These are phyloP conservation scores for Acromyrmex echinatior DNA, from an alignment of 1,140 invertebrate species.

Conservation along the genomic window DNA sequence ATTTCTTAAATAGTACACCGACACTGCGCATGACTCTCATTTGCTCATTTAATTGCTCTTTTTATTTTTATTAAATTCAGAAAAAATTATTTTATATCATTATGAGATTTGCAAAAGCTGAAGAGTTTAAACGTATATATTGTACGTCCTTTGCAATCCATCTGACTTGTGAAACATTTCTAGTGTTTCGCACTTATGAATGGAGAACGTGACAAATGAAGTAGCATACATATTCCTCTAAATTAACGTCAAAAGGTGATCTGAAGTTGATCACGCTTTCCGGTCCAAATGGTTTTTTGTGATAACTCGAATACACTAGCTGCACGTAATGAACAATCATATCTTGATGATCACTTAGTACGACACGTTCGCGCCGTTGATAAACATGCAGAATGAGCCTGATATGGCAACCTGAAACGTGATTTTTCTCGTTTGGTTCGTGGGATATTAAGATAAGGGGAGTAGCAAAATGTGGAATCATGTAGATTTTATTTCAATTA, in stretches of 20 bases:
- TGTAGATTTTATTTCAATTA: not conserved
- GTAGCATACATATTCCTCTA: not conserved
- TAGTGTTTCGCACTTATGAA: not conserved
- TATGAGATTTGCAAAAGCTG: not conserved
- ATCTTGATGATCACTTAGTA: constrained; percentile 29
- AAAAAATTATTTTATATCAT: not conserved
- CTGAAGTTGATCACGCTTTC: constrained; percentile 17
- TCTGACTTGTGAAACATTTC: not conserved
- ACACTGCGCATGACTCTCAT: too few relatives aligned
- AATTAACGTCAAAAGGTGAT: constrained; percentile 42
- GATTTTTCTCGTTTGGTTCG: constrained; percentile 11
- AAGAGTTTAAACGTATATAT: not conserved
- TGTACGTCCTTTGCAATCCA: not conserved
- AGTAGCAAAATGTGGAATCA: not conserved
- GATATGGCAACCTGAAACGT: constrained; percentile 29
- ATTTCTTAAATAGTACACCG: too few relatives aligned
- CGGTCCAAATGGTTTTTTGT: not conserved
- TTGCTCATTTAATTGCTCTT: too few relatives aligned
- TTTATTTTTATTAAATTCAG: not conserved
- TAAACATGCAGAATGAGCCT: constrained; percentile 12
- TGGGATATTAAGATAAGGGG: constrained; percentile 13
- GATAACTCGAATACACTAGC: constrained; percentile 30
- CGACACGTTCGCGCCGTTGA: constrained; percentile 26
- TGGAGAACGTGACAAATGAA: constrained; percentile 25
- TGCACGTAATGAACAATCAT: constrained; percentile 9